Percentiles rank a stretch among this genome's conserved stretches.
phyloP scores from a whole-genome alignment of 2,113 vertebrate species.

The Pandion haliaetus region DNA sequence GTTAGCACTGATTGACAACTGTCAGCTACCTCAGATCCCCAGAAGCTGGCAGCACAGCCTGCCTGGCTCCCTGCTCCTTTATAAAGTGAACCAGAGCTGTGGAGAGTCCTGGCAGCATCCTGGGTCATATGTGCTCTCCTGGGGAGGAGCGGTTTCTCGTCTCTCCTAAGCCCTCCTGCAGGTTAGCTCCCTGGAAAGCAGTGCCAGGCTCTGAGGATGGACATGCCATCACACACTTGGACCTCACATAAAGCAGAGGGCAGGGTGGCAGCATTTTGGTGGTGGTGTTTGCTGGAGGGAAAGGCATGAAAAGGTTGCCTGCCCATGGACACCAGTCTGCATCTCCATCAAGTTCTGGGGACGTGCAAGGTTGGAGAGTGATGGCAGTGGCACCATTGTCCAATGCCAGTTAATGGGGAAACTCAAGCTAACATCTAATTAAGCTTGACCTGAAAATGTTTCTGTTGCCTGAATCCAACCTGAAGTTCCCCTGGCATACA shows the following conservation, averaged over 20 bases:
- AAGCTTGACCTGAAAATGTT: slow-evolving; percentile 21
- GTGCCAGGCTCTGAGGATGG: neutral
- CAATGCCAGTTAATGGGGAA: neutral
- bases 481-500: neutral
- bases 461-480: neutral
- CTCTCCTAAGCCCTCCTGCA: neutral
- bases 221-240: neutral
- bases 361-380: neutral
- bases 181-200: neutral
- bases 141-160: neutral
- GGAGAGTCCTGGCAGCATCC: neutral
- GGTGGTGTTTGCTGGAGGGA: neutral
- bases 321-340: rapidly evolving
- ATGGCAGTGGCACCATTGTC: neutral
- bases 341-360: neutral
- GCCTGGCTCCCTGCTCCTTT: neutral
- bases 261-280: neutral
- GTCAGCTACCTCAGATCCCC: neutral
- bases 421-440: neutral
- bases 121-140: neutral
- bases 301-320: neutral
- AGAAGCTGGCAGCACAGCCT: neutral
- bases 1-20: neutral
- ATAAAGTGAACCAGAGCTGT: neutral
- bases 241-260: rapidly evolving